phyloP scores from a whole-genome alignment of 23 tunicate species.

The Trididemnum clinides region DNA sequence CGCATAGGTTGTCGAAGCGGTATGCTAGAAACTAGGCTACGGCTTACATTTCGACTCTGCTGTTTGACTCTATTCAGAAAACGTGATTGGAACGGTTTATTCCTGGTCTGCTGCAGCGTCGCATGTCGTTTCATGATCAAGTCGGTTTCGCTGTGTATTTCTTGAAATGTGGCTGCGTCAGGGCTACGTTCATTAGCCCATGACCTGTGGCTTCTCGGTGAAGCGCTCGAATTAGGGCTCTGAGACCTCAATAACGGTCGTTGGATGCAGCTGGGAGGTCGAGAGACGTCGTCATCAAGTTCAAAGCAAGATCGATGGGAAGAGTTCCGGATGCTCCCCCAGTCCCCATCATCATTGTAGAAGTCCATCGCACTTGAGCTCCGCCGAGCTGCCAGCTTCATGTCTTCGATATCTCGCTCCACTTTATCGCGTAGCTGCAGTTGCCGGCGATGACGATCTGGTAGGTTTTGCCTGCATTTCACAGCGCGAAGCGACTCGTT shows the following conservation, averaged over 20 bases:
- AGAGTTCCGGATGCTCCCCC: too few species aligned
- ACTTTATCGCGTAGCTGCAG: conserved; percentile 46
- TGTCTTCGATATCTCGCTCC: conserved; percentile 46
- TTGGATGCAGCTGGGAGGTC: conserved; percentile 4
- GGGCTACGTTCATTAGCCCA: background rate
- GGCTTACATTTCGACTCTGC: background rate
- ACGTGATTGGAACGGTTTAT: conserved; percentile 23
- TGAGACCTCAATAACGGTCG: background rate
- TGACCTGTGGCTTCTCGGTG: background rate
- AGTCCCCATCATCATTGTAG: background rate
- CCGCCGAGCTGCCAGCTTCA: conserved; percentile 8
- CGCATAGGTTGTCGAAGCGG: background rate
- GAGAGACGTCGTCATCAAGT: background rate
- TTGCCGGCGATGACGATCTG: conserved; percentile 50
- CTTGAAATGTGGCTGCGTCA: too few species aligned
- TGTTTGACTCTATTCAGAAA: background rate
- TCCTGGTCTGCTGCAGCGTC: background rate
- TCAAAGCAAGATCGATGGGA: background rate
- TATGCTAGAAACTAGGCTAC: background rate
- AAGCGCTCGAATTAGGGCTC: background rate
- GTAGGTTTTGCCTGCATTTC: conserved; percentile 69
- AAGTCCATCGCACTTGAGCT: background rate
- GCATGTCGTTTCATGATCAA: background rate
- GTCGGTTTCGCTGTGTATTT: background rate
- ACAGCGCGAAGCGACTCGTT: conserved; percentile 73